phyloP scores from a whole-genome alignment of 2,888 invertebrate species.

The Invenusta paracnida region DNA sequence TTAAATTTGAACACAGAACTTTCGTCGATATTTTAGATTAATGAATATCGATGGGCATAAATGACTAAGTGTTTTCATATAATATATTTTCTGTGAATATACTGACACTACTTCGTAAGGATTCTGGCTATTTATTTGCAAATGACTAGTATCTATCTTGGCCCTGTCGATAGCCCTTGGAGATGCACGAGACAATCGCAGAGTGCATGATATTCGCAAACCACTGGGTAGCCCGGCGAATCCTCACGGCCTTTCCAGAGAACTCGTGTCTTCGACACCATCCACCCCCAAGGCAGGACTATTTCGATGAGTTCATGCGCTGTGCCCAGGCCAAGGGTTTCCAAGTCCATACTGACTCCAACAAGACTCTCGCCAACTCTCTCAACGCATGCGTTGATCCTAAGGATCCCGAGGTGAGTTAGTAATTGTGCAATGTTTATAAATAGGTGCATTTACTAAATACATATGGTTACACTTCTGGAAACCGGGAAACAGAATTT shows the following conservation, averaged over 20 bases:
- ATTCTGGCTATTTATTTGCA: no score
- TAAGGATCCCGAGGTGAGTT: constrained; percentile 55
- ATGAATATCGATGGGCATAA: no score
- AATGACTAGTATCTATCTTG: background rate
- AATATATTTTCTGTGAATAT: no score
- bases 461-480: no score
- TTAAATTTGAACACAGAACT: no score
- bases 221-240: constrained; percentile 58
- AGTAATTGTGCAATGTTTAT: background rate
- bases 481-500: no score
- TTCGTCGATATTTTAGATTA: no score
- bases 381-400: constrained; percentile 54
- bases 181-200: constrained; percentile 58
- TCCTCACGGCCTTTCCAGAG: constrained; percentile 53
- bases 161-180: constrained; percentile 52
- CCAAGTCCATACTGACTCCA: constrained; percentile 52
- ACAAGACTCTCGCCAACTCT: constrained; percentile 55
- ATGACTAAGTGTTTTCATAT: no score
- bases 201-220: constrained; percentile 61
- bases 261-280: constrained; percentile 55
- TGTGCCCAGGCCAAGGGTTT: constrained; percentile 55
- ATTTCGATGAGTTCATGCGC: constrained; percentile 53
- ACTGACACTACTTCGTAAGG: no score
- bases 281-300: constrained; percentile 56
- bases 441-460: background rate